These are phyloP conservation scores for Xanthorhoe spadicearia DNA, from an alignment of 2,888 invertebrate genomes.

Conservation along the genomic window DNA sequence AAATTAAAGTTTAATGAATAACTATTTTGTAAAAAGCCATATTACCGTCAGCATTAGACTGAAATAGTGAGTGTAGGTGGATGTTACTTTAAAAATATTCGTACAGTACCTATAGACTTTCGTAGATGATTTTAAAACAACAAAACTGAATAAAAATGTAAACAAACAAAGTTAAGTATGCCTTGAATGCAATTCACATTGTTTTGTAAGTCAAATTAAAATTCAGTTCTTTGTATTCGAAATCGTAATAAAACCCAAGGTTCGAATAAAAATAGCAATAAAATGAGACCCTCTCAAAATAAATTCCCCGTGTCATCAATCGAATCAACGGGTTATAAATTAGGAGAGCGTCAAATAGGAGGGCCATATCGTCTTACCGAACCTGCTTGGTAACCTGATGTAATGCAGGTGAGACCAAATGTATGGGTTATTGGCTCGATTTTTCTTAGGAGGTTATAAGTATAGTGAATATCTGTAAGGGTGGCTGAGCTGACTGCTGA, in stretches of 20 bases:
- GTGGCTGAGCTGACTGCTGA: no score
- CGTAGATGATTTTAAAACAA: no score
- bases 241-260: constrained; percentile 60
- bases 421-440: background rate
- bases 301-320: constrained; percentile 74
- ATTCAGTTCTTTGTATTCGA: constrained; percentile 14
- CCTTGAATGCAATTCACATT: background rate
- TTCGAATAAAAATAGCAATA: constrained; percentile 60
- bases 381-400: background rate
- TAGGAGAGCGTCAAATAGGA: constrained; percentile 61
- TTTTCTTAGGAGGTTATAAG: no score
- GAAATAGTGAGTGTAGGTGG: no score
- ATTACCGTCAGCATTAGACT: no score
- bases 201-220: constrained; percentile 10
- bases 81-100: no score
- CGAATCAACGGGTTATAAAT: constrained; percentile 73
- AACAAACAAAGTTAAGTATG: background rate
- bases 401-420: background rate
- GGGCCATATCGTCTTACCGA: constrained; percentile 64
- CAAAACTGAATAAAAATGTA: background rate
- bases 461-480: no score
- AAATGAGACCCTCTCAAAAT: constrained; percentile 58
- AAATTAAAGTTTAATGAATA: no score
- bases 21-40: no score
- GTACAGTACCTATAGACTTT: no score